These are phyloP conservation scores for Melospiza georgiana DNA, from an alignment of 2,113 vertebrate species.

Conservation along the genomic window DNA sequence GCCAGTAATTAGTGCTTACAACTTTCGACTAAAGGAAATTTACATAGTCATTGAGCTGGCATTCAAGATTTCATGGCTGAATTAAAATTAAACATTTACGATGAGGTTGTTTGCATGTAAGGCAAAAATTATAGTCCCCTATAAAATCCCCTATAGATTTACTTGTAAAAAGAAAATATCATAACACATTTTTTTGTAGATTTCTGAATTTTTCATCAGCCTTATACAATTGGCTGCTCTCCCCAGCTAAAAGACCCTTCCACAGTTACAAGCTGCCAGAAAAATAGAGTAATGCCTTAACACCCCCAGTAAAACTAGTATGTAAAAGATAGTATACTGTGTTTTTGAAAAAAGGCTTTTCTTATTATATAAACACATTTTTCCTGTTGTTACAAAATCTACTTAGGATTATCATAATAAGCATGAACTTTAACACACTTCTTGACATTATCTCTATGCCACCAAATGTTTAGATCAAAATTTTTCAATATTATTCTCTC, in stretches of 20 bases:
- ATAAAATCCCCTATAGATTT: neutral
- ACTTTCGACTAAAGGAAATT: conserved; percentile 11
- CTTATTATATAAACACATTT: neutral
- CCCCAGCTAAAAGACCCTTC: neutral
- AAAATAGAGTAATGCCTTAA: neutral
- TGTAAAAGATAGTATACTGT: neutral
- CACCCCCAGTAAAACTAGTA: neutral
- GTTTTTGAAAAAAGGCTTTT: neutral
- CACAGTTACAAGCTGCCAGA: neutral
- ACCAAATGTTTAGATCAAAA: neutral
- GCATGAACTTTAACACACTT: neutral
- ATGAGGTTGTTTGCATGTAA: neutral
- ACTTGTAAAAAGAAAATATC: neutral
- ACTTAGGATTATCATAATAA: neutral
- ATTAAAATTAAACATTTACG: conserved; percentile 11
- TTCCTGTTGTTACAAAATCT: neutral
- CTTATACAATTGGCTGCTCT: neutral
- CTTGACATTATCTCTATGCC: neutral
- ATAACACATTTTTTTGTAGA: neutral
- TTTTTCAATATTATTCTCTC: neutral
- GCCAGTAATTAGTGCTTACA: conserved; percentile 14
- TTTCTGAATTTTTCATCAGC: neutral
- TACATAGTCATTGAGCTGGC: neutral
- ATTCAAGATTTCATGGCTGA: neutral
- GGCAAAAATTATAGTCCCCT: neutral